phyloP scores from a whole-genome alignment of 2,113 vertebrate species.

The Shinisaurus crocodilurus region DNA sequence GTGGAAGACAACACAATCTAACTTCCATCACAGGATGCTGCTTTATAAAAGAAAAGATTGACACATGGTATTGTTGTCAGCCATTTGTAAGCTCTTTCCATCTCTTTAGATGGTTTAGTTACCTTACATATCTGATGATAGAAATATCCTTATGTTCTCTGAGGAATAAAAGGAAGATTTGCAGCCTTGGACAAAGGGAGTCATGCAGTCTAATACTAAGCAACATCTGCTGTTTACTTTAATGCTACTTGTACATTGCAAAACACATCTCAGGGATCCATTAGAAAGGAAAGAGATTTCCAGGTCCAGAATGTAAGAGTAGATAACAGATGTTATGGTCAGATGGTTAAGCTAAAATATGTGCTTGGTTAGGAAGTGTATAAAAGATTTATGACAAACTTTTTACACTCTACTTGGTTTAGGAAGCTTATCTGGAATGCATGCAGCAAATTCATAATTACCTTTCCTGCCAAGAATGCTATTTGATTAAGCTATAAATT shows the following conservation, averaged over 20 bases:
- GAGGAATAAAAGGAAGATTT: slow-evolving; percentile 69
- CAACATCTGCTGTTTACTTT: slow-evolving; percentile 62
- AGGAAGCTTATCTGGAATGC: slow-evolving; percentile 33
- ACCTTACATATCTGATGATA: slow-evolving; percentile 51
- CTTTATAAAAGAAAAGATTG: slow-evolving; percentile 43
- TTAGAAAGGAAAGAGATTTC: slow-evolving; percentile 48
- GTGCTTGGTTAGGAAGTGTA: slow-evolving; percentile 57
- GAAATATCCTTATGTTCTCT: slow-evolving; percentile 63
- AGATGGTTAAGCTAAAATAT: slow-evolving; percentile 64
- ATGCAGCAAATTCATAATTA: slow-evolving; percentile 30
- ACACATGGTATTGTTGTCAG: slow-evolving; percentile 44
- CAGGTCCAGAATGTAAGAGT: slow-evolving; percentile 51
- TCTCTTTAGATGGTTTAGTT: slow-evolving; percentile 41
- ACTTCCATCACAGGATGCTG: background rate
- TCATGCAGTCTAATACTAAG: slow-evolving; percentile 27
- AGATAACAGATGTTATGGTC: slow-evolving; percentile 75
- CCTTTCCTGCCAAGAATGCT: slow-evolving; percentile 3
- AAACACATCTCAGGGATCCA: slow-evolving; percentile 50
- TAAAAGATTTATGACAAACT: slow-evolving; percentile 63
- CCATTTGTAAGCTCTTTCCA: slow-evolving; percentile 41
- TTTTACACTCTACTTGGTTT: slow-evolving; percentile 12
- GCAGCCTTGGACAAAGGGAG: slow-evolving; percentile 55
- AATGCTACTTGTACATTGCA: slow-evolving; percentile 45
- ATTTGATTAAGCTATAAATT: background rate
- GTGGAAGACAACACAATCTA: background rate